Conservation (phyloP, 2,113 vertebrate species). For the Mesitornis unicolor region DNA sequence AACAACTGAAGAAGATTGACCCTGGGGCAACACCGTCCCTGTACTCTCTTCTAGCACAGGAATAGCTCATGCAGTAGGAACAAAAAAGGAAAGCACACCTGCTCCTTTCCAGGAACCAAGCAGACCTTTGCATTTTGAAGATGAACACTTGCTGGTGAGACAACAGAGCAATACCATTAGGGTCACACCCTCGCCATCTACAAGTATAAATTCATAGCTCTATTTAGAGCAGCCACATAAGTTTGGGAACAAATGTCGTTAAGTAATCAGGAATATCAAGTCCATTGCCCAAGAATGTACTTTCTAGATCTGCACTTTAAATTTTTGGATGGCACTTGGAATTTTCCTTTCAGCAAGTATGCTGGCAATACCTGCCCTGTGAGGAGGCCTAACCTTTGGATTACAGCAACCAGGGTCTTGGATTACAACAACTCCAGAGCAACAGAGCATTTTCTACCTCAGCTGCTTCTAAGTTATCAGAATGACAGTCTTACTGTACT, state of each 20-base stretch:
- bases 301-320: not conserved
- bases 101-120: not conserved
- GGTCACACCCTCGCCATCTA: not conserved
- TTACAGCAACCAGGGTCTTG: rapidly evolving
- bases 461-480: not conserved
- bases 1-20: not conserved
- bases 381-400: not conserved
- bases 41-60: not conserved
- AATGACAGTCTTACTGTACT: not conserved
- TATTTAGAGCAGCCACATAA: not conserved
- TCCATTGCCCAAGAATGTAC: rapidly evolving
- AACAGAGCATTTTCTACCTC: not conserved
- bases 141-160: not conserved
- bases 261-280: not conserved
- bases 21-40: not conserved
- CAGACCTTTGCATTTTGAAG: not conserved
- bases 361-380: rapidly evolving
- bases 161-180: not conserved
- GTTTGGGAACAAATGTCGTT: not conserved
- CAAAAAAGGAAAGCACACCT: not conserved
- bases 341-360: not conserved
- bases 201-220: not conserved
- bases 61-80: not conserved
- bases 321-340: not conserved
- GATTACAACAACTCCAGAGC: not conserved